Evolutionary conservation across 1,140 invertebrate genomes (phyloP).

Genomic region (Hesperophylax magnus): DNA sequence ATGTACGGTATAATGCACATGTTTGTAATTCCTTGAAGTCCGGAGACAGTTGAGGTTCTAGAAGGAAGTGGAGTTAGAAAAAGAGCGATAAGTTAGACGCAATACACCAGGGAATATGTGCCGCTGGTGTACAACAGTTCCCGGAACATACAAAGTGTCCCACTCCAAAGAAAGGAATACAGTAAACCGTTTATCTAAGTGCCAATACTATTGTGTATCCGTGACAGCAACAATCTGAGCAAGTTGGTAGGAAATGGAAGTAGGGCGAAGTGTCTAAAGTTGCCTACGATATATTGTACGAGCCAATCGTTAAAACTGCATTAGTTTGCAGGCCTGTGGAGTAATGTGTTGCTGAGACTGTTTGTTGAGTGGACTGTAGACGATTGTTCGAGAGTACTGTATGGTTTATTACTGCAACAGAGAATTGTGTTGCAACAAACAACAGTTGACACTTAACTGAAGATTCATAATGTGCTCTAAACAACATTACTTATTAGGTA

Average conservation of each 20-base stretch:
- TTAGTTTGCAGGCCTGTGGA: too few relatives aligned
- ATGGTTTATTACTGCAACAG: background rate
- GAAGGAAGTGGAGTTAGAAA: background rate
- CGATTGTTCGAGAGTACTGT: too few relatives aligned
- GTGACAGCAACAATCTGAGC: background rate
- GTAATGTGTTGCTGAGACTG: too few relatives aligned
- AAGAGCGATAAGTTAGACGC: background rate
- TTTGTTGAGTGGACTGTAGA: too few relatives aligned
- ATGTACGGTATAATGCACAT: background rate
- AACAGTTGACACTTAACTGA: background rate
- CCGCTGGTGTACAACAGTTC: background rate
- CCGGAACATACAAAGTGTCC: background rate
- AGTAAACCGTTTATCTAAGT: conserved; percentile 18
- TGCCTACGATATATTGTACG: background rate
- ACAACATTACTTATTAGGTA: too few relatives aligned
- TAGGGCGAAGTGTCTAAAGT: conserved; percentile 12
- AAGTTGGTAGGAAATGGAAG: conserved; percentile 5
- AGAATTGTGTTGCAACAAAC: conserved; percentile 3
- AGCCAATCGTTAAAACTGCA: too few relatives aligned
- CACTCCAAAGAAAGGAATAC: background rate
- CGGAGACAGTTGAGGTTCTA: background rate
- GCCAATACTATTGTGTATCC: conserved; percentile 1
- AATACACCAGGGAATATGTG: background rate
- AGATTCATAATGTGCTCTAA: background rate
- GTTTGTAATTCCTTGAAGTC: background rate